Percentiles rank a stretch among this genome's conserved stretches.
These are phyloP conservation scores for Cepaea nemoralis DNA, from an alignment of 1,140 invertebrate species.

Conservation along the genomic window DNA sequence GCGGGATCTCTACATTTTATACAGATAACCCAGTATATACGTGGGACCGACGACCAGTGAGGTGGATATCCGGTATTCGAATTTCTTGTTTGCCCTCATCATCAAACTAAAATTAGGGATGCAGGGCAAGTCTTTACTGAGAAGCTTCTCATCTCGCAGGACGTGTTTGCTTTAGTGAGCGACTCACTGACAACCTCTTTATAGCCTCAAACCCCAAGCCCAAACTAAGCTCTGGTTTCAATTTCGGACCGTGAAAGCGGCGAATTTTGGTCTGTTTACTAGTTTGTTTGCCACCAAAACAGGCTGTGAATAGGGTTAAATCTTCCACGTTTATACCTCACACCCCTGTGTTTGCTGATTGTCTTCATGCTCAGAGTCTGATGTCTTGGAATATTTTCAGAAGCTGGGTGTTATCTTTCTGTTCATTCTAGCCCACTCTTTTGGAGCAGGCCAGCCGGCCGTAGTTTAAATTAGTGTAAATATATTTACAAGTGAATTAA, in stretches of 20 bases:
- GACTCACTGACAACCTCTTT: not conserved
- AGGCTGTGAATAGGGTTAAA: not conserved
- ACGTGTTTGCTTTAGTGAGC: not conserved
- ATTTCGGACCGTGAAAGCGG: not conserved
- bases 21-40: too few species aligned
- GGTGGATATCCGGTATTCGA: not conserved
- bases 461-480: too few species aligned
- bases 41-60: too few species aligned
- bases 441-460: too few species aligned
- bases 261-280: not conserved
- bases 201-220: not conserved
- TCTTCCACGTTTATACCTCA: not conserved
- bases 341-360: not conserved
- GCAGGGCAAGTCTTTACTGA: not conserved
- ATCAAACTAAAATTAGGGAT: slow-evolving; percentile 13
- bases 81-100: not conserved
- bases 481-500: too few species aligned
- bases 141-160: not conserved
- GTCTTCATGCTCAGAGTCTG: not conserved
- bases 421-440: too few species aligned
- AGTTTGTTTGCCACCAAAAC: slow-evolving; percentile 3
- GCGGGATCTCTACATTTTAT: too few species aligned
- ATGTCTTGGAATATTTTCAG: too few species aligned
- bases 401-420: too few species aligned
- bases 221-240: not conserved